Evolutionary conservation across 2,797 vertebrate species (phyloP), one percentile per base, ranked within the genome.

Genomic region (Argentina silus): DNA sequence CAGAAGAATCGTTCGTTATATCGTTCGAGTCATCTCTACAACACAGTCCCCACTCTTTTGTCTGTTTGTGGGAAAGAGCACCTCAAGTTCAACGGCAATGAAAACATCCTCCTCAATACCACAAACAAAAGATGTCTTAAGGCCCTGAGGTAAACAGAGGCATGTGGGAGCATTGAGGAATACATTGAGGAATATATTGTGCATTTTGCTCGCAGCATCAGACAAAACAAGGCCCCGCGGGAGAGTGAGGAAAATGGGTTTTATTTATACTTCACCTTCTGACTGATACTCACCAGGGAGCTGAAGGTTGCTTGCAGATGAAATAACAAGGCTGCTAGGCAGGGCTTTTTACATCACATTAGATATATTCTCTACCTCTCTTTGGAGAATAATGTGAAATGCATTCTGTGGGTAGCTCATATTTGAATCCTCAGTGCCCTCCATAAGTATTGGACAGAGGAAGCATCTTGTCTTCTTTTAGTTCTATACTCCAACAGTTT

Each of bases 191-290:
- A 70, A 76, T n/a, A n/a, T n/a, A n/a, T 69, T 74, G 75, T 43
- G 61, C 12, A 45, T 69, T 75, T 70, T 76, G 72, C 77, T 74
- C 51, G 64, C 70, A 72, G 74, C 71, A 71, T 69, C 76, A 79
- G 66, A 79, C 77, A 81, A 77, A 79, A 77, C 77, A 63, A 73
- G 62, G 45, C 74, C 17, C 74, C 64, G 44, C 72, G 65, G 45
- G 69, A 53, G 78, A 78, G 50, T 47, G 3, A 60, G 68, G 66
- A 19, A 11, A 63, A 66, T 73, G 19, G 61, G 43, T 66, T 78
- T 72, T 69, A 75, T 79, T 75, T 73, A 70, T 60, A 68, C 66
- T 56, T 67, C 53, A 76, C 65, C 64, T 62, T 65, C 66, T 69
- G 70, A 77, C 53, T 69, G 51, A 47, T 43, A 47, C 21, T 73